Base-by-base conservation (phyloP, 2,797 vertebrate species). In the Pseudomugil tenellus region DNA sequence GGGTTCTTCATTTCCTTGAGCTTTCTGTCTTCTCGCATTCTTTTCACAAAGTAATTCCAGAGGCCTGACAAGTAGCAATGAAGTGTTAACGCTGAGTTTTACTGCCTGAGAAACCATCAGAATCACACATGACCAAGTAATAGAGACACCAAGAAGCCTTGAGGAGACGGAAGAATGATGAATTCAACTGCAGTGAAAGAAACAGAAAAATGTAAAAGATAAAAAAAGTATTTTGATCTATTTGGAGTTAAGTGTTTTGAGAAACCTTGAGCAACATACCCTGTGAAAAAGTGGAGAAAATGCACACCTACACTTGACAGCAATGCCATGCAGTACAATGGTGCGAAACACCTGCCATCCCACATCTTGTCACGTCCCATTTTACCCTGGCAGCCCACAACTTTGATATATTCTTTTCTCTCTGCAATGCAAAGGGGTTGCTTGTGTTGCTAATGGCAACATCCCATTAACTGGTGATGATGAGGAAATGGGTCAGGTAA, bases 371-470 rank as follows among this genome's bases (percentile, higher is more conserved):
- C n/a, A 58, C 46, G 23, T 65, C 34, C 35, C n/a, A 19, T 73
- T 71, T 66, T 63, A 17, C 52, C 34, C 21, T 73, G 49, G 63
- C 55, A 70, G 64, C 76, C 57, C 6, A 46, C 34, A 57, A 23
- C 62, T 72, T 74, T 70, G 43, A 81, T 70, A 3, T 31, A 58
- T 28, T 72, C 25, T 67, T 49, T 16, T 23, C 9, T 57, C 58
- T 13, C 35, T 80, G 60, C 54, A 74, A 69, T 84, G 83, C 21
- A 75, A 59, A 81, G 41, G 43, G 51, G 49, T 70, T 51, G 70
- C 72, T 70, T 80, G 69, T 63, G 90, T 92, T 92, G 87, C 92
- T 90, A 90, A 88, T 87, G 72, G 91, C 90, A 90, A 92, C 89
- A 37, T 77, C 80, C 83, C 74, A 91, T 92, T 92, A 92, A 87